Evolutionary conservation across 1,140 invertebrate genomes (phyloP).

Genomic region (Pinna nobilis): DNA sequence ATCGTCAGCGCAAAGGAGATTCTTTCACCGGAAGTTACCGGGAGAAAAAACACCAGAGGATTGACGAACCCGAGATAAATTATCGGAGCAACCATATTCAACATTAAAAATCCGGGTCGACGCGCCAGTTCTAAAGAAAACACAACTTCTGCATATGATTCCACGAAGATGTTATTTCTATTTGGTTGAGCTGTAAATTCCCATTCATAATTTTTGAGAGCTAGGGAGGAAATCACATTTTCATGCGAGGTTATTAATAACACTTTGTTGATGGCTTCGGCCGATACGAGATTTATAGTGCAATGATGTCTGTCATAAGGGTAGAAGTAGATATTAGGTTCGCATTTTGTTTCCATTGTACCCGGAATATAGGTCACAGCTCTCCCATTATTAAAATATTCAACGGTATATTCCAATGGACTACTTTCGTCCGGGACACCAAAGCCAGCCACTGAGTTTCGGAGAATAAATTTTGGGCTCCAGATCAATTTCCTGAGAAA

Average conservation of each 20-base stretch:
- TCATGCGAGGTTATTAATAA: neutral
- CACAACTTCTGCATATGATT: neutral
- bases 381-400: too few species aligned
- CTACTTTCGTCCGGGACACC: too few species aligned
- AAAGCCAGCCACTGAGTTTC: too few species aligned
- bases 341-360: too few species aligned
- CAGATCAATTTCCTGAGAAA: too few species aligned
- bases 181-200: neutral
- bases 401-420: too few species aligned
- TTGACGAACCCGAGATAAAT: conserved; percentile 7
- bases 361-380: too few species aligned
- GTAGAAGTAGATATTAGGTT: too few species aligned
- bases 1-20: conserved; percentile 20
- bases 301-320: conserved; percentile 3
- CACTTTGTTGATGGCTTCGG: neutral
- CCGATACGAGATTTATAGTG: too few species aligned
- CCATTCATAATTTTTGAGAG: conserved; percentile 3
- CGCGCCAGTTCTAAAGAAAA: neutral
- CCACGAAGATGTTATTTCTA: neutral
- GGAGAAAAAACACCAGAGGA: conserved; percentile 28
- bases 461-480: too few species aligned
- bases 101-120: neutral
- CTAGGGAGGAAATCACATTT: neutral
- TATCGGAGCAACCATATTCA: conserved; percentile 20
- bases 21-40: conserved; percentile 20